phyloP scores from a whole-genome alignment of 1,140 invertebrate species.

The Ceratosolen fusciceps region DNA sequence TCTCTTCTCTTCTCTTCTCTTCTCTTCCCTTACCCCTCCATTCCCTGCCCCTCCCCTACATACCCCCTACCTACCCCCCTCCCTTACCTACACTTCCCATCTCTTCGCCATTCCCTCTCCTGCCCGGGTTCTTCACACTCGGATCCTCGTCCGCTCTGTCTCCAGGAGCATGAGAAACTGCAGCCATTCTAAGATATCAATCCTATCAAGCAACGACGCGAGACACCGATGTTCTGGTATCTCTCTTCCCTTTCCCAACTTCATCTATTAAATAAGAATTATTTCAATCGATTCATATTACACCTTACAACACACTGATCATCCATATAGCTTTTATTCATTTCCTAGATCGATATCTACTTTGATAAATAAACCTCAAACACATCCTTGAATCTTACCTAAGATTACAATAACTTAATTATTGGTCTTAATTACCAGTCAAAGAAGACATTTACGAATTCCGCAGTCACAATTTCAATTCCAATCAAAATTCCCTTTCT shows the following conservation, averaged over 20 bases:
- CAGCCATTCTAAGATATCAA: conserved; percentile 19
- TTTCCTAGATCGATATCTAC: too few relatives aligned
- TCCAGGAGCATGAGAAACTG: background rate
- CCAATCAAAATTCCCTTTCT: conserved; percentile 21
- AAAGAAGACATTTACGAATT: conserved; percentile 34
- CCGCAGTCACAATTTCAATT: conserved; percentile 1
- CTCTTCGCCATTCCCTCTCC: background rate
- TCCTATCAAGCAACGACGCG: conserved; percentile 14
- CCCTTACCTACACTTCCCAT: background rate
- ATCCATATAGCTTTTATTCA: too few relatives aligned
- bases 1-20: background rate
- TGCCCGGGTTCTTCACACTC: background rate
- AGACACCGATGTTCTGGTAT: background rate
- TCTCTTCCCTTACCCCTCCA: background rate
- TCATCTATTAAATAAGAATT: background rate
- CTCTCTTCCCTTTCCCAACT: background rate
- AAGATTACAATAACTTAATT: background rate
- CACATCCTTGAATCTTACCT: conserved; percentile 5
- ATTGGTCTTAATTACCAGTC: background rate
- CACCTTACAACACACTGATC: too few relatives aligned
- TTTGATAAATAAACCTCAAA: background rate
- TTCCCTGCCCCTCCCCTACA: background rate
- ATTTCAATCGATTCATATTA: background rate
- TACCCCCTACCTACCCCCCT: too few relatives aligned
- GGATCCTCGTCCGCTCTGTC: background rate